Conservation (phyloP, 2,888 invertebrate genomes). For the Empis stercorea region DNA sequence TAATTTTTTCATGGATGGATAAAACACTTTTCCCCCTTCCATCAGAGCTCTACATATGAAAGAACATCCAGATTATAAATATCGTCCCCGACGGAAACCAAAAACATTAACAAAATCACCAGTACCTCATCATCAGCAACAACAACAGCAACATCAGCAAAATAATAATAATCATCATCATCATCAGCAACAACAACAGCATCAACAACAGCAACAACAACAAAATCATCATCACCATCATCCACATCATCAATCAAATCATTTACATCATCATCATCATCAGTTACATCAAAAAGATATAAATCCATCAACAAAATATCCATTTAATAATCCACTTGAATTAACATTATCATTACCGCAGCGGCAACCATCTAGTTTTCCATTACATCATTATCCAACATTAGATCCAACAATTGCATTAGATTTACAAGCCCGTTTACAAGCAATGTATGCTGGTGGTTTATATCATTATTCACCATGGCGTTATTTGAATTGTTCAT, state of each 20-base stretch:
- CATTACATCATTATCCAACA: conserved; percentile 28
- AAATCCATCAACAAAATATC: conserved; percentile 10
- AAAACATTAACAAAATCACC: conserved; percentile 62
- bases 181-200: conserved; percentile 6
- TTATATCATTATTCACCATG: conserved; percentile 31
- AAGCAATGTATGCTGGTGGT: conserved; percentile 33
- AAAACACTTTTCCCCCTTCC: too few relatives aligned
- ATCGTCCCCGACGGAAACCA: conserved; percentile 75
- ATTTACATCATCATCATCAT: conserved; percentile 8
- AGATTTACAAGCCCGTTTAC: conserved; percentile 34
- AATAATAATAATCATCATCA: conserved; percentile 6
- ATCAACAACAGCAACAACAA: conserved; percentile 9
- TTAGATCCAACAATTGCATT: conserved; percentile 34
- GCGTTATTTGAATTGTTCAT: conserved; percentile 32
- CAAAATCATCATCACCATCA: conserved; percentile 6
- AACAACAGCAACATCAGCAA: conserved; percentile 12
- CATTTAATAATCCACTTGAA: conserved; percentile 32
- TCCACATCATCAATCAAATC: conserved; percentile 5
- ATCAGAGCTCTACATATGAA: conserved; percentile 88
- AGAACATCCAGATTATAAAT: conserved; percentile 87
- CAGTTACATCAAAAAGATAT: conserved; percentile 11
- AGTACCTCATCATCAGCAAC: conserved; percentile 21
- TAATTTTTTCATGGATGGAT: conserved; percentile 19
- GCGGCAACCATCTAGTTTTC: conserved; percentile 20
- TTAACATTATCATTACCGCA: conserved; percentile 27